Evolutionary conservation across 1,140 invertebrate genomes (phyloP).

Genomic region (Trypoxylus dichotomus): DNA sequence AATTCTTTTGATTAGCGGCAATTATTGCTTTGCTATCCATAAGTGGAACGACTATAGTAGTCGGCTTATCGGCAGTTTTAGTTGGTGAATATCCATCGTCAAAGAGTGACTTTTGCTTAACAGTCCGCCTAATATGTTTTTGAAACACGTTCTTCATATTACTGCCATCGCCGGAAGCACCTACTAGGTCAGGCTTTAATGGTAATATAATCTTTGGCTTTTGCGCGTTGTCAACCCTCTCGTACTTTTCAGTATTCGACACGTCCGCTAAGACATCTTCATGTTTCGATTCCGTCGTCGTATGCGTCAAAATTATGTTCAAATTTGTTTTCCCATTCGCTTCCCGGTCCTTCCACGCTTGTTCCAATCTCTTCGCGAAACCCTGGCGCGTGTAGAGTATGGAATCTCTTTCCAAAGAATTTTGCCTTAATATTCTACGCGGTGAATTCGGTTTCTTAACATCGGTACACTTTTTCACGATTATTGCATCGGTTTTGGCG

Average conservation of each 20-base stretch:
- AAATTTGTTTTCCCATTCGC: slow-evolving; percentile 56
- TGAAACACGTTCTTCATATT: slow-evolving; percentile 43
- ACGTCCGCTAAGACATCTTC: slow-evolving; percentile 33
- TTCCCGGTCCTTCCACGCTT: slow-evolving; percentile 58
- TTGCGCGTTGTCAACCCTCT: neutral
- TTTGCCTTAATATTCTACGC: slow-evolving; percentile 36
- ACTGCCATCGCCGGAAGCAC: slow-evolving; percentile 9
- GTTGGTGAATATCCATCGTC: slow-evolving; percentile 8
- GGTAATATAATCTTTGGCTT: slow-evolving; percentile 44
- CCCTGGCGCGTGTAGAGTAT: slow-evolving; percentile 59
- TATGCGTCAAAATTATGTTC: slow-evolving; percentile 59
- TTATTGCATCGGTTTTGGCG: slow-evolving; percentile 36
- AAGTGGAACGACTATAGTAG: slow-evolving; percentile 45
- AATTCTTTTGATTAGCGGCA: slow-evolving; percentile 31
- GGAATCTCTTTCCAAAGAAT: slow-evolving; percentile 51
- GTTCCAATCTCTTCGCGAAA: slow-evolving; percentile 56
- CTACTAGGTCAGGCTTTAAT: slow-evolving; percentile 32
- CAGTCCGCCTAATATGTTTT: slow-evolving; percentile 43
- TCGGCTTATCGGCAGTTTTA: slow-evolving; percentile 34
- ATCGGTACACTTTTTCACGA: slow-evolving; percentile 49
- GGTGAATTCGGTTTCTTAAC: slow-evolving; percentile 35
- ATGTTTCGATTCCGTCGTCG: slow-evolving; percentile 44
- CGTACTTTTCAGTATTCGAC: slow-evolving; percentile 18
- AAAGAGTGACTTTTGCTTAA: slow-evolving; percentile 33
- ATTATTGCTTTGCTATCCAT: slow-evolving; percentile 37